A percentile compares a stretch with the other conserved stretches of the same genome.
Conservation (phyloP, 2,113 vertebrate species). For the Thermophis baileyi region DNA sequence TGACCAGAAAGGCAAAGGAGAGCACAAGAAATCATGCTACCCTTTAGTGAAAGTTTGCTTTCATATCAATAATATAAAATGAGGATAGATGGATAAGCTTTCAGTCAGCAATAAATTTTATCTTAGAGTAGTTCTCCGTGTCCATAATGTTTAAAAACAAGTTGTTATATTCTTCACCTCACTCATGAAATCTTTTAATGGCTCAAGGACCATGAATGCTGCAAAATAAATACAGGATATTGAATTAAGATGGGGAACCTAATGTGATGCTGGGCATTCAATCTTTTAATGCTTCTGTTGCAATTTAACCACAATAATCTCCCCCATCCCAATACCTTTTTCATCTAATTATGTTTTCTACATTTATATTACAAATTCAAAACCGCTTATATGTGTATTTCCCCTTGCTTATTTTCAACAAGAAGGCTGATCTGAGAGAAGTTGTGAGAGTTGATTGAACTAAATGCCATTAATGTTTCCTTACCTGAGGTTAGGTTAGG, state of each 20-base stretch:
- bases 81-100: background rate
- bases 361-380: background rate
- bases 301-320: background rate
- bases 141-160: background rate
- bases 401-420: background rate
- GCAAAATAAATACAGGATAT: background rate
- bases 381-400: background rate
- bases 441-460: background rate
- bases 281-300: background rate
- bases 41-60: conserved; percentile 7
- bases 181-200: background rate
- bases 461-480: background rate
- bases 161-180: background rate
- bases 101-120: background rate
- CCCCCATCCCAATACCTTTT: background rate
- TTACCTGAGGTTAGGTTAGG: background rate
- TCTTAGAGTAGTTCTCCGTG: background rate
- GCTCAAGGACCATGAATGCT: background rate
- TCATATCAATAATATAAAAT: background rate
- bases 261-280: background rate
- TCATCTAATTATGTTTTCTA: background rate
- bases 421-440: background rate
- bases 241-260: background rate
- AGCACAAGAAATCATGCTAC: background rate
- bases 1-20: conserved; percentile 8